Conservation (phyloP, 2,888 invertebrate genomes). For the Leptothorax acervorum region DNA sequence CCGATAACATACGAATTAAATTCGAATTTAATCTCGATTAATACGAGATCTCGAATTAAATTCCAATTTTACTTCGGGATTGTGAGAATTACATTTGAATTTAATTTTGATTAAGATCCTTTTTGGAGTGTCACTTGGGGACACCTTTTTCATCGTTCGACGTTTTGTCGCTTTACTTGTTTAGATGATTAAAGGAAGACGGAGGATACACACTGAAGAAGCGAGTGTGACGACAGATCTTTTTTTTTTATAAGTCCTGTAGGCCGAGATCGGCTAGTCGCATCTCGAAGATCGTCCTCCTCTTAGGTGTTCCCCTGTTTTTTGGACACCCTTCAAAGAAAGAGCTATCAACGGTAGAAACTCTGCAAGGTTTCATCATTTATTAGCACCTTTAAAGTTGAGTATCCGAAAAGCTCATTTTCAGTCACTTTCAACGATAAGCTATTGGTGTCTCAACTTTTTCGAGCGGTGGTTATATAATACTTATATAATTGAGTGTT, state of each 20-base stretch:
- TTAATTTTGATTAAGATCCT: constrained; percentile 37
- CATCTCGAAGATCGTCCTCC: constrained; percentile 66
- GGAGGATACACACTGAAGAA: constrained; percentile 30
- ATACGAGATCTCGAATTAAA: constrained; percentile 23
- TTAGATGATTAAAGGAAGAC: constrained; percentile 80
- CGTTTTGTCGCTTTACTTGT: constrained; percentile 84
- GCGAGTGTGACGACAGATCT: constrained; percentile 15
- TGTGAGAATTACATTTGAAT: constrained; percentile 41
- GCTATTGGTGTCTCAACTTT: constrained; percentile 38
- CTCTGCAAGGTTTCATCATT: constrained; percentile 14
- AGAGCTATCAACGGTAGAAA: constrained; percentile 4
- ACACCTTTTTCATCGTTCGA: constrained; percentile 66
- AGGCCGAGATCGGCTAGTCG: constrained; percentile 43
- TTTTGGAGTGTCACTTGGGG: constrained; percentile 63
- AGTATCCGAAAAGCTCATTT: constrained; percentile 28
- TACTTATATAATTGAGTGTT: constrained; percentile 37
- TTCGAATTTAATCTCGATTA: constrained; percentile 40
- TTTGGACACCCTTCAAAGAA: constrained; percentile 15
- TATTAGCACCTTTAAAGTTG: constrained; percentile 29
- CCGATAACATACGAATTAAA: constrained; percentile 15
- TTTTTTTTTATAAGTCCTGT: constrained; percentile 40
- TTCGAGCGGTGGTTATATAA: constrained; percentile 31
- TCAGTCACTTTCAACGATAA: neutral
- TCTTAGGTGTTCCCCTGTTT: constrained; percentile 12
- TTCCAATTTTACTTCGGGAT: constrained; percentile 23